Evolutionary conservation across 1,140 invertebrate species (phyloP).

Genomic region (Ostrea edulis): DNA sequence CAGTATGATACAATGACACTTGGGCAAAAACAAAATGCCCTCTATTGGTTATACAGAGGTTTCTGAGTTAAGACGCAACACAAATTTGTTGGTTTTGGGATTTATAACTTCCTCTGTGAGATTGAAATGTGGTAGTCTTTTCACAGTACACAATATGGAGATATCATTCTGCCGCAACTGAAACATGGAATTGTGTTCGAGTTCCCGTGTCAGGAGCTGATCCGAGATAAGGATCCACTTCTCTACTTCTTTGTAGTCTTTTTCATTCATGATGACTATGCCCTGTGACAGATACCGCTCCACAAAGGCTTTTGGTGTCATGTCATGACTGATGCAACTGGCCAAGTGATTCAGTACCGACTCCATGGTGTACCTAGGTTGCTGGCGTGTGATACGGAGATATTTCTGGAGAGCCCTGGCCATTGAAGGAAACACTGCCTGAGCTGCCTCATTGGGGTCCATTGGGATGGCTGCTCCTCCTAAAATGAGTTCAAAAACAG

Average conservation of each 20-base stretch:
- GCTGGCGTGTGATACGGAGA: constrained; percentile 95
- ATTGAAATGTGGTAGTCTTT: constrained; percentile 93
- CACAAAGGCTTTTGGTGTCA: constrained; percentile 95
- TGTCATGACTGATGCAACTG: constrained; percentile 93
- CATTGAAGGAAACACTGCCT: constrained; percentile 97
- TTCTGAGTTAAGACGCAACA: constrained; percentile 95
- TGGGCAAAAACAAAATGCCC: background rate
- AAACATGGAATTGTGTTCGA: constrained; percentile 88
- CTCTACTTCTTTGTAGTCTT: constrained; percentile 70
- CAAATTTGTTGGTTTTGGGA: constrained; percentile 97
- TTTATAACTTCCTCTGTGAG: constrained; percentile 96
- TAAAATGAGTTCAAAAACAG: background rate
- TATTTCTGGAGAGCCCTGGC: constrained; percentile 97
- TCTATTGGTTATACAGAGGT: constrained; percentile 89
- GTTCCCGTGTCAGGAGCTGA: constrained; percentile 90
- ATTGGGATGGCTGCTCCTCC: constrained; percentile 84
- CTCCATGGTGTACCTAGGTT: constrained; percentile 96
- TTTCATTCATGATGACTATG: constrained; percentile 76
- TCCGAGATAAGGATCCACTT: constrained; percentile 97
- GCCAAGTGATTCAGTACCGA: constrained; percentile 93
- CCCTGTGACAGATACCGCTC: constrained; percentile 83
- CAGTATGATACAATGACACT: constrained; percentile 13
- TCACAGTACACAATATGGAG: constrained; percentile 91
- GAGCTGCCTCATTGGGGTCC: constrained; percentile 96
- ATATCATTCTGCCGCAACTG: constrained; percentile 96